Percentiles rank a stretch among this genome's conserved stretches.
phyloP scores from a whole-genome alignment of 2,797 vertebrate species.

The Hippopotamyrus pictus region DNA sequence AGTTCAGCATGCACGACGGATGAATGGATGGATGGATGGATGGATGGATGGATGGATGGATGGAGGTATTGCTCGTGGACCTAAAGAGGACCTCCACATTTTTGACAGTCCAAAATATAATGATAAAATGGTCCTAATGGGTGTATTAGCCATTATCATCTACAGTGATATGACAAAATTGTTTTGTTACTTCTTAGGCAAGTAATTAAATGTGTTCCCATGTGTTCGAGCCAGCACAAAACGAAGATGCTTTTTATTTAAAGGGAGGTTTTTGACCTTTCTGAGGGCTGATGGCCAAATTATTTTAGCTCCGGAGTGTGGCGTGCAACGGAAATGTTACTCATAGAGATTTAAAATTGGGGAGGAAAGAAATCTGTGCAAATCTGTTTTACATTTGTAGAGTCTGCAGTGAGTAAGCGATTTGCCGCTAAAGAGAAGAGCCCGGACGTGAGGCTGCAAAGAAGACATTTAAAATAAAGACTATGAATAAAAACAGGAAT shows the following conservation, averaged over 20 bases:
- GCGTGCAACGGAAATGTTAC: not conserved
- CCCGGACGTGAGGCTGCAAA: not conserved
- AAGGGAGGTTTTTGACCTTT: not conserved
- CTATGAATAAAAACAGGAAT: not conserved
- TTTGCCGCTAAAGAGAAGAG: not conserved
- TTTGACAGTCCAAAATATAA: not conserved
- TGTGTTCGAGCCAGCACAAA: not conserved
- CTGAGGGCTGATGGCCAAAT: not conserved
- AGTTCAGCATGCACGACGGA: not conserved
- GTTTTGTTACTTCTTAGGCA: not conserved
- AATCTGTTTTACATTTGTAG: not conserved
- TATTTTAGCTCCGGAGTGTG: not conserved
- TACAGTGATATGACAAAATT: not conserved
- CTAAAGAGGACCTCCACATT: not conserved
- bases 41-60: not conserved
- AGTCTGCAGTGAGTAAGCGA: slow-evolving; percentile 5
- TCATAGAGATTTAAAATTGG: not conserved
- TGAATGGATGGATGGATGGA: not conserved
- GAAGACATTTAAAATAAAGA: not conserved
- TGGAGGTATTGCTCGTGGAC: not conserved
- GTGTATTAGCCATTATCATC: not conserved
- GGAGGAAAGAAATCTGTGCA: not conserved
- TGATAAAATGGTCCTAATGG: not conserved
- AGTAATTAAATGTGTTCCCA: not conserved
- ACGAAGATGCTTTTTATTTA: not conserved